Evolutionary conservation across 1,140 invertebrate species (phyloP).

Genomic region (Phenacoccus solenopsis): DNA sequence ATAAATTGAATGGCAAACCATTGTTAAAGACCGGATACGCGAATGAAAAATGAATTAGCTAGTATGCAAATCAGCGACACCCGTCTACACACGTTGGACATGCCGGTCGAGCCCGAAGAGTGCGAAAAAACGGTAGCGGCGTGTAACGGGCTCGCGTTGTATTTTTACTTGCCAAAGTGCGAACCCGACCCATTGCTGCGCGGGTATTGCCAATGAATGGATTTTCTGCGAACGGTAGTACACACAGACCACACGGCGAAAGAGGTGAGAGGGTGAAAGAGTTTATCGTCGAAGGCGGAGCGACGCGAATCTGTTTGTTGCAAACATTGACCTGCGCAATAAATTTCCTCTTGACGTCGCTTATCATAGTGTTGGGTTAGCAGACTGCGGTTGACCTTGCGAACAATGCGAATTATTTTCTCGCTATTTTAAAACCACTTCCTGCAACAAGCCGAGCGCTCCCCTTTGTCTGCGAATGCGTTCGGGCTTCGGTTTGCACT

Average conservation of each 20-base stretch:
- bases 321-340: slow-evolving; percentile 1
- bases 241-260: too few species aligned
- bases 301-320: slow-evolving; percentile 1
- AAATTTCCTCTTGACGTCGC: neutral
- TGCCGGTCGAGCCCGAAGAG: too few species aligned
- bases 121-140: too few species aligned
- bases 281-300: neutral
- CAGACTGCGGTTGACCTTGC: neutral
- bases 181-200: neutral
- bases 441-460: neutral
- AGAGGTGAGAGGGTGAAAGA: neutral
- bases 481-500: neutral
- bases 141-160: too few species aligned
- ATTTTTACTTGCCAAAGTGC: neutral
- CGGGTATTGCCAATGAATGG: neutral
- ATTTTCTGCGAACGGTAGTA: neutral
- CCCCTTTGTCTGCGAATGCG: neutral
- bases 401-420: neutral
- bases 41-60: neutral
- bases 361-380: neutral
- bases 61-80: neutral
- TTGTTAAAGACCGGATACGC: neutral
- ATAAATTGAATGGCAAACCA: neutral
- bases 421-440: slow-evolving; percentile 1
- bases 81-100: neutral